A percentile compares a stretch with the other conserved stretches of the same genome.
Conservation (phyloP, 2,797 vertebrate genomes). For the Pangasius larnaudii region DNA sequence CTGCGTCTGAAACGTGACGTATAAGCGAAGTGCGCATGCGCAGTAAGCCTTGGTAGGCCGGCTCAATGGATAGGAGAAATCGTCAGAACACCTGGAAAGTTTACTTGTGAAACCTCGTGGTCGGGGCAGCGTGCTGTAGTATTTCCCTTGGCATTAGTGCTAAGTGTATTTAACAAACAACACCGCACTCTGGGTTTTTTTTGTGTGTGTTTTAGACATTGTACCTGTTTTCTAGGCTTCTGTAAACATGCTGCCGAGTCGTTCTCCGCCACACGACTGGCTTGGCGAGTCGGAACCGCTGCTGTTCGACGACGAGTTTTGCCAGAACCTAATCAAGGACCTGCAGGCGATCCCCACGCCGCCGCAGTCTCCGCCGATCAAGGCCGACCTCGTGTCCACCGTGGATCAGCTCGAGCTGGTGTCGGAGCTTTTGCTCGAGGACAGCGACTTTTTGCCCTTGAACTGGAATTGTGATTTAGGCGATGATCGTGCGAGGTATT, state of each 20-base stretch:
- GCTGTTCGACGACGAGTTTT: slow-evolving; percentile 80
- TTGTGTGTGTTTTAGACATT: neutral
- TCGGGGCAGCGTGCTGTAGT: neutral
- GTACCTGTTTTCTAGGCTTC: slow-evolving; percentile 33
- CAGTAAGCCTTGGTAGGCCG: neutral
- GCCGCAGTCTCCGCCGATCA: slow-evolving; percentile 75
- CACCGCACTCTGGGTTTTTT: neutral
- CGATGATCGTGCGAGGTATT: neutral
- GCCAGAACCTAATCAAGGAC: slow-evolving; percentile 76
- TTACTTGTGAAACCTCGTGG: slow-evolving; percentile 32
- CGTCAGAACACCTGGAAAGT: neutral
- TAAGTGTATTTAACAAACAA: too few relatives aligned
- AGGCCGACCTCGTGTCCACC: slow-evolving; percentile 69
- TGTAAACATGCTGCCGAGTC: slow-evolving; percentile 75
- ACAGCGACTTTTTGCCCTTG: slow-evolving; percentile 72
- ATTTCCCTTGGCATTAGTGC: neutral
- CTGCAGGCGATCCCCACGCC: slow-evolving; percentile 76
- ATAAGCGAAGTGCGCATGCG: neutral
- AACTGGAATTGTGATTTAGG: slow-evolving; percentile 71
- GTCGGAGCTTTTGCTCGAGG: slow-evolving; percentile 78
- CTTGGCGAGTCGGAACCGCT: slow-evolving; percentile 72
- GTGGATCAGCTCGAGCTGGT: slow-evolving; percentile 80
- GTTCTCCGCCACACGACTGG: slow-evolving; percentile 76
- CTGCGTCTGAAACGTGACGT: neutral
- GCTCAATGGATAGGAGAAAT: neutral